These are phyloP conservation scores for Caranx ignobilis DNA, from an alignment of 2,113 vertebrate genomes.

Conservation along the genomic window DNA sequence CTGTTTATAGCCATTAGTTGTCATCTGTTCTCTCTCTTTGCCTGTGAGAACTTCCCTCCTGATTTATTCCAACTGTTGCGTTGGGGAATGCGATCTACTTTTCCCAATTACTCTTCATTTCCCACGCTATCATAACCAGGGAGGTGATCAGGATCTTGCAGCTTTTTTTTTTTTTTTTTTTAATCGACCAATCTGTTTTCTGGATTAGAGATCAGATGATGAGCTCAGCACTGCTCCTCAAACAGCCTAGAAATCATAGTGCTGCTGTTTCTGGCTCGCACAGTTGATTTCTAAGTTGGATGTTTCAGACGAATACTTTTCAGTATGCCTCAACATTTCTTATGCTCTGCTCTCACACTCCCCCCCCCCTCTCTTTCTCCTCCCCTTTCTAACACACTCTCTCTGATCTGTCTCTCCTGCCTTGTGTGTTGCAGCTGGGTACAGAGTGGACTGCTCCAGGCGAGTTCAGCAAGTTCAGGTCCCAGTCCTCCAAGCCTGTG, in stretches of 20 bases:
- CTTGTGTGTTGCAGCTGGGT: conserved; percentile 88
- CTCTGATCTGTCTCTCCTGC: conserved; percentile 53
- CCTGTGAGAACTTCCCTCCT: conserved; percentile 31
- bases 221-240: neutral
- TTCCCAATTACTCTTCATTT: conserved; percentile 23
- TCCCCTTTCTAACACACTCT: neutral
- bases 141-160: neutral
- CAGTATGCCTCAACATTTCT: neutral
- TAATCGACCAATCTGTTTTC: neutral
- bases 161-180: neutral
- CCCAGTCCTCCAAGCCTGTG: conserved; percentile 94
- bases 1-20: conserved; percentile 54
- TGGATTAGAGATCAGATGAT: neutral
- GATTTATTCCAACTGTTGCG: conserved; percentile 34
- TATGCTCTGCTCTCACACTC: neutral
- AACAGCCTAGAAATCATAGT: neutral
- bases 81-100: conserved; percentile 15
- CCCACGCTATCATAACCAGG: neutral
- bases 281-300: neutral
- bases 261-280: neutral
- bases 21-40: conserved; percentile 49
- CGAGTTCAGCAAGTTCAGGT: conserved; percentile 98
- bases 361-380: neutral
- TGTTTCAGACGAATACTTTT: conserved; percentile 9
- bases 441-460: conserved; percentile 97